Percentiles rank a stretch among this genome's conserved stretches.
phyloP scores from a whole-genome alignment of 1,140 invertebrate species.

The Neuroterus valhalla region DNA sequence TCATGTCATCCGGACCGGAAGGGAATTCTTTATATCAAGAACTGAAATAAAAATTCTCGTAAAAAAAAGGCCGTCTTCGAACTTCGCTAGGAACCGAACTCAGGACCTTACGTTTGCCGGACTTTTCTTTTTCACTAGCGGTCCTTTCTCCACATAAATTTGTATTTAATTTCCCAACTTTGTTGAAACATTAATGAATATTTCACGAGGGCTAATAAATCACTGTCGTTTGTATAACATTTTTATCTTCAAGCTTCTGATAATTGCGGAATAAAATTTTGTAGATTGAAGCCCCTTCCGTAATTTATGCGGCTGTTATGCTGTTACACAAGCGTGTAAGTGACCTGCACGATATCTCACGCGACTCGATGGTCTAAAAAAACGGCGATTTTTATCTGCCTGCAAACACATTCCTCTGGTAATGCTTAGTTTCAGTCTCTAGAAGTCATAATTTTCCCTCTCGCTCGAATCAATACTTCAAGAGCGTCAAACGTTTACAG shows the following conservation, averaged over 20 bases:
- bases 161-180: too few relatives aligned
- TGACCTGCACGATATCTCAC: conserved; percentile 11
- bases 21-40: too few relatives aligned
- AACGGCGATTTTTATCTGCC: background rate
- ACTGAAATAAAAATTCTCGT: too few relatives aligned
- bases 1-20: too few relatives aligned
- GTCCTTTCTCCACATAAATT: too few relatives aligned
- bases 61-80: too few relatives aligned
- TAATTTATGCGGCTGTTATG: background rate
- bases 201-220: background rate
- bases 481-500: conserved; percentile 11
- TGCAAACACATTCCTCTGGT: background rate
- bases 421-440: background rate
- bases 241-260: background rate
- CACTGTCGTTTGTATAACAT: background rate
- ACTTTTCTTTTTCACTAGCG: too few relatives aligned
- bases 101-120: too few relatives aligned
- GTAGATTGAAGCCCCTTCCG: background rate
- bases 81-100: too few relatives aligned
- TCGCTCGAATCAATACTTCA: background rate
- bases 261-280: background rate
- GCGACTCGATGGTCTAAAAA: background rate
- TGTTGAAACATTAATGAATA: too few relatives aligned
- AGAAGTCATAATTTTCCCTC: background rate
- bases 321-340: conserved; percentile 6